These are phyloP conservation scores for Xenopus borealis DNA, from an alignment of 2,113 vertebrate genomes.

Conservation along the genomic window DNA sequence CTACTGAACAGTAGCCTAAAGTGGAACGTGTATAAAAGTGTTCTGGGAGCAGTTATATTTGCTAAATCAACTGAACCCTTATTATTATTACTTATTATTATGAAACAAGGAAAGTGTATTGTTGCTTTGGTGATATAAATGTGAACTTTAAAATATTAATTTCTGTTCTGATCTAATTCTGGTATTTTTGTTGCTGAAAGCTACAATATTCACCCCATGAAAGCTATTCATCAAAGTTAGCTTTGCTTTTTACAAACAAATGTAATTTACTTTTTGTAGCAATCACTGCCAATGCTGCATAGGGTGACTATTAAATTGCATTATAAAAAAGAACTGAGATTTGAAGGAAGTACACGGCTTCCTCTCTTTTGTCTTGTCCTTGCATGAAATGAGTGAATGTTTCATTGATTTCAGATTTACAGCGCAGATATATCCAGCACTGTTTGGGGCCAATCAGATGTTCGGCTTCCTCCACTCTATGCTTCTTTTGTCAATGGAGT, in stretches of 20 bases:
- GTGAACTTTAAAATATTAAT: too few species aligned
- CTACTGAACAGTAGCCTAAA: too few species aligned
- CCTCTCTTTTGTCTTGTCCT: not conserved
- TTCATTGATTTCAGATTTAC: constrained; percentile 67
- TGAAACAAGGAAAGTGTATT: too few species aligned
- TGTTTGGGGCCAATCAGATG: constrained; percentile 74
- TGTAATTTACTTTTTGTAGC: not conserved
- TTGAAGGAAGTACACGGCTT: not conserved
- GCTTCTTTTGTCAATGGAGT: constrained; percentile 89
- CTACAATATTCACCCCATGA: not conserved
- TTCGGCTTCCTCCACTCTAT: constrained; percentile 72
- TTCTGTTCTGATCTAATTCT: too few species aligned
- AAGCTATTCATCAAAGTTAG: not conserved
- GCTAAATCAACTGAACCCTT: too few species aligned
- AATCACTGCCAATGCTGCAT: not conserved
- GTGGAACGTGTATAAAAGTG: too few species aligned
- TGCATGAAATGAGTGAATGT: constrained; percentile 2
- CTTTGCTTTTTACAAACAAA: not conserved
- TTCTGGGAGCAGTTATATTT: too few species aligned
- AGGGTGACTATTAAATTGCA: not conserved
- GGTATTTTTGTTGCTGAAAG: too few species aligned
- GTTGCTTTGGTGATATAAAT: too few species aligned
- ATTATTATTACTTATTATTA: too few species aligned
- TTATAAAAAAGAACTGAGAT: not conserved
- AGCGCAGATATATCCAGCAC: constrained; percentile 69